These are phyloP conservation scores for Caenorhabditis wallacei DNA, from an alignment of 2,888 invertebrate genomes.

Conservation along the genomic window DNA sequence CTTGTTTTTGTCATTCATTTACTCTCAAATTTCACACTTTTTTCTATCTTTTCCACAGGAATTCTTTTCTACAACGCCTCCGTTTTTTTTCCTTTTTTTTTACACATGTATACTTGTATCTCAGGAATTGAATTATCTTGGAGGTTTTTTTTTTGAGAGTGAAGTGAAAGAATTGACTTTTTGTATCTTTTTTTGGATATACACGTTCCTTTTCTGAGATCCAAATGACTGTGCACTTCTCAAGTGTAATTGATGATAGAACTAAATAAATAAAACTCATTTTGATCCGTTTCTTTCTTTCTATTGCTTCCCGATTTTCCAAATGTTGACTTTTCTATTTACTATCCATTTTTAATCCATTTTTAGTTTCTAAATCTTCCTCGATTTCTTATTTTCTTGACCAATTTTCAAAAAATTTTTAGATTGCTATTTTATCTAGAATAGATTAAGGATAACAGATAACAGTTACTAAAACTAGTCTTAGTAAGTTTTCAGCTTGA, in stretches of 20 bases:
- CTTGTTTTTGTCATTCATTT: conserved; percentile 52
- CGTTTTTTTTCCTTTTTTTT: conserved; percentile 8
- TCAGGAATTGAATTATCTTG: conserved; percentile 47
- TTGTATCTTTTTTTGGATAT: conserved; percentile 23
- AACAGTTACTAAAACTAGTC: no score
- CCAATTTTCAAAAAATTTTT: no score
- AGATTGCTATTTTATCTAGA: no score
- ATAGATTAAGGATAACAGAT: no score
- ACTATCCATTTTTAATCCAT: conserved; percentile 31
- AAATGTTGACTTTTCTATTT: conserved; percentile 54
- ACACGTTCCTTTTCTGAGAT: not conserved
- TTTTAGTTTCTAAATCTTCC: conserved; percentile 4
- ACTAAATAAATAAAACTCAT: conserved; percentile 48
- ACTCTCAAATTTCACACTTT: conserved; percentile 50
- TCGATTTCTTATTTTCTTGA: not conserved
- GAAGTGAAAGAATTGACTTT: conserved; percentile 25
- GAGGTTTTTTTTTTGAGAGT: conserved; percentile 44
- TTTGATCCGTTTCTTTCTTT: conserved; percentile 29
- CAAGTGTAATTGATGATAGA: conserved; percentile 42
- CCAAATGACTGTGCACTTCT: conserved; percentile 26
- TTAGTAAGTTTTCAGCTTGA: no score
- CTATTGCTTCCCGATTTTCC: not conserved
- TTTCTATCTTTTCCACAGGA: conserved; percentile 15
- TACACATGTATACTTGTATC: conserved; percentile 36
- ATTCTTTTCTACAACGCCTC: conserved; percentile 35